phyloP scores from a whole-genome alignment of 2,888 invertebrate species.

The Doris montereyensis region DNA sequence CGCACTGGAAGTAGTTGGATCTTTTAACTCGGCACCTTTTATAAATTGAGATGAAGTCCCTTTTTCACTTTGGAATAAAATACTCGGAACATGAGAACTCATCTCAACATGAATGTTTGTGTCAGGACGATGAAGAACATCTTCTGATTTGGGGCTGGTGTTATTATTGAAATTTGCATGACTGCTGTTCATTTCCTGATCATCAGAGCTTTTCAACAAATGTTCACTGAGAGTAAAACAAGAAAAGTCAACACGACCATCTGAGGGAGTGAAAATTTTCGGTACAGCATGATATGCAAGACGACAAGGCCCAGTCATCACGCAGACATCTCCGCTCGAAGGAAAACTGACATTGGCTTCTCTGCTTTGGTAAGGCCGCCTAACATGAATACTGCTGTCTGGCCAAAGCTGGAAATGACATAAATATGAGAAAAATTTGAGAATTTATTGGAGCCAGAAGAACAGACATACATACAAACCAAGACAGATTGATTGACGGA shows the following conservation, averaged over 20 bases:
- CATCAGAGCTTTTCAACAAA: neutral
- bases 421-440: neutral
- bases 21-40: too few species aligned
- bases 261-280: constrained; percentile 76
- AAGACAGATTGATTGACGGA: neutral
- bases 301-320: constrained; percentile 90
- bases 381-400: constrained; percentile 92
- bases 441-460: too few species aligned
- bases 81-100: neutral
- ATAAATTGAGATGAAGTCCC: too few species aligned
- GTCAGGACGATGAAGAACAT: neutral
- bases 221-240: neutral
- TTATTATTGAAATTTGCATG: neutral
- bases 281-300: constrained; percentile 96
- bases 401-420: constrained; percentile 86
- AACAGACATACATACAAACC: too few species aligned
- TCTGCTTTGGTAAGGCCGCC: constrained; percentile 82
- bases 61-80: neutral
- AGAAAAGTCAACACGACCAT: neutral
- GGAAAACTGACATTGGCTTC: constrained; percentile 76
- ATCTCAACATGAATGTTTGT: neutral
- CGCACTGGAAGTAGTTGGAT: too few species aligned
- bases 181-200: constrained; percentile 69
- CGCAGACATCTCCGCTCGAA: constrained; percentile 92
- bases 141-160: neutral